These are phyloP conservation scores for Lateolabrax maculatus DNA, from an alignment of 2,797 vertebrate species.

Conservation along the genomic window DNA sequence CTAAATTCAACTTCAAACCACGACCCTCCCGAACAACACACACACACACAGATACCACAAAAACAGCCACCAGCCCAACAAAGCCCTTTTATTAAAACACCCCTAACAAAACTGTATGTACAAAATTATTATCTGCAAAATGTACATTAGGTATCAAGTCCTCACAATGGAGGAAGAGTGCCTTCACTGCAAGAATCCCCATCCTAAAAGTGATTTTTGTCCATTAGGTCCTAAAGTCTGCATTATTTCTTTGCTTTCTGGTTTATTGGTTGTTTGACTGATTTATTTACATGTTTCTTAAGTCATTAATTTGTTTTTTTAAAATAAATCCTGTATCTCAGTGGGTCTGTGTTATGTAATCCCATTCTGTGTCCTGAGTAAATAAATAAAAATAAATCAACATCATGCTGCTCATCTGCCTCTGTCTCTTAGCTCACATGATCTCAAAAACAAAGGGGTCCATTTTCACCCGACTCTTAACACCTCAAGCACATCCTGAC, in stretches of 20 bases:
- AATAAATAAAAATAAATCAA: not conserved
- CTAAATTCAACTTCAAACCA: not conserved
- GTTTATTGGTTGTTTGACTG: not conserved
- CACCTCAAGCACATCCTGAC: rapidly evolving
- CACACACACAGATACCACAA: not conserved
- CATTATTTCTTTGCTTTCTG: not conserved
- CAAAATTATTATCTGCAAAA: too few species aligned
- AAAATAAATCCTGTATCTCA: not conserved
- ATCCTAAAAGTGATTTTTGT: not conserved
- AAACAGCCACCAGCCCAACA: not conserved
- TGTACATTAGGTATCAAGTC: not conserved
- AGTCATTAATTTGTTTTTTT: not conserved
- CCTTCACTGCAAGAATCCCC: not conserved
- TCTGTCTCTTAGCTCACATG: not conserved
- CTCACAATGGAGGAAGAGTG: not conserved
- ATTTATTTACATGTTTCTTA: not conserved
- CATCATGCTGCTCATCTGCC: not conserved
- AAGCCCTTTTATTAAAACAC: too few species aligned
- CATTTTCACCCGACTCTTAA: not conserved
- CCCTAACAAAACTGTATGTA: not conserved
- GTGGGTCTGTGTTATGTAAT: not conserved
- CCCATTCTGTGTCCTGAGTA: too few species aligned
- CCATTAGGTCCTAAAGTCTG: not conserved
- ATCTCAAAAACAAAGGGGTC: not conserved
- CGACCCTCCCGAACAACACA: too few species aligned